Conservation (phyloP, 2,797 vertebrate species). For the Vultur gryphus region DNA sequence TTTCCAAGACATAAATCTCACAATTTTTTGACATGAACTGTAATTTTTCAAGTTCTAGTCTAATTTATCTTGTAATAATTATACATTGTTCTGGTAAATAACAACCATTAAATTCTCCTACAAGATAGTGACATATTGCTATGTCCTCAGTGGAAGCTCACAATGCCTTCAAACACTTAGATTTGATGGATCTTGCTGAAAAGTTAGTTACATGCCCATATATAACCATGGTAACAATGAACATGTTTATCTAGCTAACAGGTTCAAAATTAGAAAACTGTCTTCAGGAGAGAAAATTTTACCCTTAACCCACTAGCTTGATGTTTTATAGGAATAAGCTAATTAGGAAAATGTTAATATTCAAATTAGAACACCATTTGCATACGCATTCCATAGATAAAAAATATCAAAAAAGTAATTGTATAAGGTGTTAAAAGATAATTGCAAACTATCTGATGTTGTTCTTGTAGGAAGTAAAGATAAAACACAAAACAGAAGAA, state of each 20-base stretch:
- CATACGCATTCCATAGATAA: not conserved
- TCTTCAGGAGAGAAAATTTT: not conserved
- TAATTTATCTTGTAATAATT: slow-evolving; percentile 36
- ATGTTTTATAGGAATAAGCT: not conserved
- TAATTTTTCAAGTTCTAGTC: slow-evolving; percentile 5
- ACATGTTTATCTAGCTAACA: slow-evolving; percentile 5
- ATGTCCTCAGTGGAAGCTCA: not conserved
- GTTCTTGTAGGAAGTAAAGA: not conserved
- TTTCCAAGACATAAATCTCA: slow-evolving; percentile 24
- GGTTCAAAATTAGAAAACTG: slow-evolving; percentile 33
- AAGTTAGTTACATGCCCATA: not conserved
- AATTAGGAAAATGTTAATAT: slow-evolving; percentile 4
- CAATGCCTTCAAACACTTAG: not conserved
- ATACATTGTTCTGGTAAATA: slow-evolving; percentile 20
- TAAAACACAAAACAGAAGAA: not conserved
- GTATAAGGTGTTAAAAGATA: not conserved
- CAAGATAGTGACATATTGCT: not conserved
- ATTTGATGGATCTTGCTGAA: not conserved
- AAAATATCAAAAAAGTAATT: not conserved
- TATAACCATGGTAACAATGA: slow-evolving; percentile 26
- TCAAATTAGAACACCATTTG: not conserved
- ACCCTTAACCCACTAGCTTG: not conserved
- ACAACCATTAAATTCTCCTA: slow-evolving; percentile 11
- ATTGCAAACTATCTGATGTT: not conserved
- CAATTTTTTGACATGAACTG: not conserved